Percentiles rank a stretch among this genome's conserved stretches.
phyloP scores from a whole-genome alignment of 1,140 invertebrate species.

The Steinernema khuongi region DNA sequence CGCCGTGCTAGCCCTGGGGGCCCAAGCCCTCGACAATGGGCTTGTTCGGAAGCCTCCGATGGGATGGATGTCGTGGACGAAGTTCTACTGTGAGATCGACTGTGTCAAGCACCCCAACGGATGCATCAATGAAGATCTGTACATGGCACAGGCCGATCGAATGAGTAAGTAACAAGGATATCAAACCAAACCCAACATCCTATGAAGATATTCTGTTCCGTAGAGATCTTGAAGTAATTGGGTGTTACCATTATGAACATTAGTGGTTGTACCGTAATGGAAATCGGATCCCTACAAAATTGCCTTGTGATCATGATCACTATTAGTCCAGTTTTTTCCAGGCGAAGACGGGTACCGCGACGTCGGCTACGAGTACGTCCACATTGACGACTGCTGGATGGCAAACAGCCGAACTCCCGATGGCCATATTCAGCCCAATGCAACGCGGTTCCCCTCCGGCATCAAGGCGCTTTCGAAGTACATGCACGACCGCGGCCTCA shows the following conservation, averaged over 20 bases:
- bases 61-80: constrained; percentile 89
- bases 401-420: constrained; percentile 26
- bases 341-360: constrained; percentile 43
- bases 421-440: constrained; percentile 32
- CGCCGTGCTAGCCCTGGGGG: neutral
- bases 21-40: constrained; percentile 32
- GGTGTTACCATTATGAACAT: too few species aligned
- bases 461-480: constrained; percentile 44
- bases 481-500: constrained; percentile 85
- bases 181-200: too few species aligned
- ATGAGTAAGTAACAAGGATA: constrained; percentile 24
- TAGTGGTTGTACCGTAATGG: too few species aligned
- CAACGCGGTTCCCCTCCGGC: constrained; percentile 42
- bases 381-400: constrained; percentile 58
- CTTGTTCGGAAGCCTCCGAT: constrained; percentile 70
- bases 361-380: constrained; percentile 47
- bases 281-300: too few species aligned
- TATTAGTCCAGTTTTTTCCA: constrained; percentile 19
- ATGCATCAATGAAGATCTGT: constrained; percentile 56
- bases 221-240: too few species aligned
- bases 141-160: constrained; percentile 46
- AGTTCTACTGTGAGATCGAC: constrained; percentile 85
- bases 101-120: constrained; percentile 63
- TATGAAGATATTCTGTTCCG: too few species aligned
- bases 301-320: too few species aligned